phyloP scores from a whole-genome alignment of 2,797 vertebrate species.

The Thunnus albacares region DNA sequence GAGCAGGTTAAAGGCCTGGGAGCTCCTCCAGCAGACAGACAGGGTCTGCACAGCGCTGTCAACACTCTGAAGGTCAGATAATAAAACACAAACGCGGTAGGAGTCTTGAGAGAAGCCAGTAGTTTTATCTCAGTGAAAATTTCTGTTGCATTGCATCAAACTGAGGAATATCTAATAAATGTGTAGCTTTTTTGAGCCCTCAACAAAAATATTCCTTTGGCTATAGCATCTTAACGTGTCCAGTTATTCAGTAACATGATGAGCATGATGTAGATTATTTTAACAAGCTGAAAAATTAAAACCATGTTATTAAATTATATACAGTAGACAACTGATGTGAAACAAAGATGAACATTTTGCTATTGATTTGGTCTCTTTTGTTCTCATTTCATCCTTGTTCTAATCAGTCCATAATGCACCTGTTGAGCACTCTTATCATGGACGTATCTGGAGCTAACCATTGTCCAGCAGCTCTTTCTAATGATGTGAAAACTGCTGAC shows the following conservation, averaged over 20 bases:
- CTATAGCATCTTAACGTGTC: too few species aligned
- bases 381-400: too few species aligned
- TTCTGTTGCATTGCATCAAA: not conserved
- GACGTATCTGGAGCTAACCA: not conserved
- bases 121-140: not conserved
- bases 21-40: conserved; percentile 69
- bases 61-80: conserved; percentile 85
- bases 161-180: not conserved
- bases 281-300: not conserved
- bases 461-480: not conserved
- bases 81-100: not conserved
- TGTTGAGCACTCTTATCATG: not conserved
- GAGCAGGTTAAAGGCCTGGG: conserved; percentile 83
- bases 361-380: too few species aligned
- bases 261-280: not conserved
- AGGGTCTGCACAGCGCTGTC: conserved; percentile 72
- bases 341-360: too few species aligned
- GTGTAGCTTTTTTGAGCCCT: too few species aligned
- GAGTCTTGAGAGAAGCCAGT: not conserved
- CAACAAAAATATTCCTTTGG: too few species aligned
- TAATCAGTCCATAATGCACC: too few species aligned
- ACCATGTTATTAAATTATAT: not conserved
- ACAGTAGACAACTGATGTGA: too few species aligned
- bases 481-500: not conserved
- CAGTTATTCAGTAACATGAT: too few species aligned